Percentiles rank a stretch among this genome's conserved stretches.
These are phyloP conservation scores for Odontocolon sp. DNA, from an alignment of 2,888 invertebrate genomes.

Conservation along the genomic window DNA sequence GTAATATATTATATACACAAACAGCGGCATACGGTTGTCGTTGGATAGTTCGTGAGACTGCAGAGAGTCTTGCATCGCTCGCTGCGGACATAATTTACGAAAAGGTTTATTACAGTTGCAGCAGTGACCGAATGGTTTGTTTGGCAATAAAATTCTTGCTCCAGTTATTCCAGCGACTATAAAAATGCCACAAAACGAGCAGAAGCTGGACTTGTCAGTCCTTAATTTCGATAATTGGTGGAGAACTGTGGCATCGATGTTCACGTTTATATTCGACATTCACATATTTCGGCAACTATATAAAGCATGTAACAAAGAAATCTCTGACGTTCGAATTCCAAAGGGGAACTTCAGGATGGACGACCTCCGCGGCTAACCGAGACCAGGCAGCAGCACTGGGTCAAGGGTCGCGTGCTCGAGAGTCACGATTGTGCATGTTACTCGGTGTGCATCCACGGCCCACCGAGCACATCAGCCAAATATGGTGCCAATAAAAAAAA, in stretches of 20 bases:
- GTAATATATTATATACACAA: not conserved
- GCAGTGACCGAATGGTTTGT: not conserved
- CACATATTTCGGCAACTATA: not conserved
- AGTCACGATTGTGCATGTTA: constrained; percentile 58
- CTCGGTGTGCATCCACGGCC: constrained; percentile 18
- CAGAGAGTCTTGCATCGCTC: constrained; percentile 10
- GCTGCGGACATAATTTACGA: not conserved
- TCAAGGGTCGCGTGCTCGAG: constrained; percentile 70
- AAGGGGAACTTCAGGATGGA: constrained; percentile 29
- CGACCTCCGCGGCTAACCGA: constrained; percentile 29
- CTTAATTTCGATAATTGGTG: constrained; percentile 6
- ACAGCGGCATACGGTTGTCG: not conserved
- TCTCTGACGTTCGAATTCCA: constrained; percentile 38
- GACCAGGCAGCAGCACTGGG: constrained; percentile 64
- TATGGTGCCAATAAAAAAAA: constrained; percentile 36
- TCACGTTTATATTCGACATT: not conserved
- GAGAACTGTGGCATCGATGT: not conserved
- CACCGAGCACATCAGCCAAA: constrained; percentile 11
- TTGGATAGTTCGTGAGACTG: not conserved
- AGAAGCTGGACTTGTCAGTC: not conserved
- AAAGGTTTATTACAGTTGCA: constrained; percentile 5
- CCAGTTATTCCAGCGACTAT: constrained; percentile 26
- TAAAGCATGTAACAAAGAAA: constrained; percentile 22
- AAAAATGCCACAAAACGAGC: not conserved
- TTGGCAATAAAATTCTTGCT: constrained; percentile 25